Evolutionary conservation across 1,140 invertebrate genomes (phyloP).

Genomic region (Drosophila bipectinata): DNA sequence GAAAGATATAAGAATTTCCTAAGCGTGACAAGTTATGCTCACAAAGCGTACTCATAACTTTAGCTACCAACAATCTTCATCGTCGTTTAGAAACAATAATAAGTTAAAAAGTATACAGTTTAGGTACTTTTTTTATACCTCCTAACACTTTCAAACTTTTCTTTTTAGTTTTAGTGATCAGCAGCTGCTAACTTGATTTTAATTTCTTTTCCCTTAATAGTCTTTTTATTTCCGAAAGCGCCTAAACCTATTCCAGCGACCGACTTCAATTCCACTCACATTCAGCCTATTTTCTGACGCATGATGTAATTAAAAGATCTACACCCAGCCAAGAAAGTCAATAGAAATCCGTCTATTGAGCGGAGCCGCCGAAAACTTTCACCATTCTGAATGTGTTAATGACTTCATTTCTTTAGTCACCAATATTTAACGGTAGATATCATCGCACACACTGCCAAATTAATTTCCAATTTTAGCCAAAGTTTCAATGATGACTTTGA

Average conservation of each 20-base stretch:
- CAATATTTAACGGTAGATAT: conserved; percentile 22
- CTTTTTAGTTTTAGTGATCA: conserved; percentile 25
- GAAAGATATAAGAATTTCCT: too few relatives aligned
- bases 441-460: conserved; percentile 31
- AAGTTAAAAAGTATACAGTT: neutral
- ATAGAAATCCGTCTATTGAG: conserved; percentile 38
- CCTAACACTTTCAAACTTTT: conserved; percentile 47
- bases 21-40: too few relatives aligned
- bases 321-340: conserved; percentile 42
- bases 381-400: conserved; percentile 75
- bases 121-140: conserved; percentile 12
- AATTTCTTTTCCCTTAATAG: conserved; percentile 15
- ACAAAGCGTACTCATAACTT: neutral
- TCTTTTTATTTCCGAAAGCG: conserved; percentile 25
- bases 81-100: conserved; percentile 14
- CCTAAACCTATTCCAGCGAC: conserved; percentile 12
- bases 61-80: neutral
- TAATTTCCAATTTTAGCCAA: conserved; percentile 39
- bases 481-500: conserved; percentile 2
- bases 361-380: conserved; percentile 59
- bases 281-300: conserved; percentile 36
- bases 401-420: conserved; percentile 65
- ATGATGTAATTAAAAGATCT: conserved; percentile 60
- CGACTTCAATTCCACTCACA: conserved; percentile 42
- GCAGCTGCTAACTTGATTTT: conserved; percentile 16